Evolutionary conservation across 1,140 invertebrate genomes (phyloP), one percentile per base, ranked within the genome.

Genomic region (Maniola jurtina): DNA sequence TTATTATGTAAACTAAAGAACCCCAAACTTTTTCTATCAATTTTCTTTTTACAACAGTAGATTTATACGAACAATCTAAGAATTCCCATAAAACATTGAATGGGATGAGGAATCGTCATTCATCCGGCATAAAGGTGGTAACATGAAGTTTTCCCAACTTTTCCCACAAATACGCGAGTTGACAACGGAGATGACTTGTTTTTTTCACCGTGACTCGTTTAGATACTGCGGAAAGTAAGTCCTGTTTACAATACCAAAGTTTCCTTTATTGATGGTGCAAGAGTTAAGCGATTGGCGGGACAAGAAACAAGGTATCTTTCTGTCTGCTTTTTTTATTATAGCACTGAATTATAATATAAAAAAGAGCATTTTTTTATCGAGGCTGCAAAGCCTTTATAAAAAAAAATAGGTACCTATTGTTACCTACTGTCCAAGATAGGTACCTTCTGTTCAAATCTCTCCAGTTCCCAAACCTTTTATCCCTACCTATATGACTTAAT

Each of bases 171-270:
- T 75, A 73, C 66, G 68, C 48, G 50, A 70, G 73, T 77, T 74
- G 68, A 78, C 77, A 81, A 73, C 14, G 36, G 62, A 40, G 55
- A 79, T 79, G 80, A 82, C 76, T 83, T 83, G 77, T 82, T 85
- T 83, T 79, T 72, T 80, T 69, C 55, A 15, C 68, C 73, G 73
- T 80, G 75, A 73, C 71, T 73, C 65, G 70, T 79, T 75, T 76
- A 76, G 60, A 62, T 66, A 75, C 63, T 72, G n/a, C 47, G 68
- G 73, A 73, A 70, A 79, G 73, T 77, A 72, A 78, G 66, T 75
- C 76, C 63, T 83, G 81, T 80, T 82, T 82, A 83, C 80, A 81
- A 79, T 76, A 68, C 71, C 61, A 61, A 64, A 65, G 47, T 65
- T 67, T 67, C 50, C 47, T 63, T 56, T 63, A 56, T 11, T 15